Evolutionary conservation across 2,113 vertebrate genomes (phyloP).

Genomic region (Cynocephalus volans): DNA sequence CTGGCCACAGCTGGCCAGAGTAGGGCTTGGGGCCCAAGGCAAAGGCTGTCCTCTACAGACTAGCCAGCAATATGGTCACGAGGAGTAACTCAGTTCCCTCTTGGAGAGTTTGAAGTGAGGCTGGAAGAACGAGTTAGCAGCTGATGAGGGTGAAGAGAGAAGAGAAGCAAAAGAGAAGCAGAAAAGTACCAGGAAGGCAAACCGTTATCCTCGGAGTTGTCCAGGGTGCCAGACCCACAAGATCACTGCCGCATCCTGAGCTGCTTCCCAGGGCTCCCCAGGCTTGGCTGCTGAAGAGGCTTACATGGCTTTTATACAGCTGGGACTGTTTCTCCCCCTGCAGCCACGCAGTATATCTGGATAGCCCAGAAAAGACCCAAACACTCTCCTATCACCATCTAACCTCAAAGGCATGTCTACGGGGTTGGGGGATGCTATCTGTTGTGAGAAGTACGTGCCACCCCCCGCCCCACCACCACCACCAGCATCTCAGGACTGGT

Average conservation of each 20-base stretch:
- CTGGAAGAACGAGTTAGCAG: not conserved
- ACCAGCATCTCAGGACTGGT: not conserved
- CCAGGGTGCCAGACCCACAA: not conserved
- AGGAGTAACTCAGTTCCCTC: not conserved
- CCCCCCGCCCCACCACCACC: not conserved
- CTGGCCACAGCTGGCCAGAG: not conserved
- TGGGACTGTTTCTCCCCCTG: rapidly evolving
- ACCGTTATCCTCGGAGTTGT: not conserved
- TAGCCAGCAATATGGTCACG: not conserved
- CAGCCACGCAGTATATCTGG: rapidly evolving
- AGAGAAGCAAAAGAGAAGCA: not conserved
- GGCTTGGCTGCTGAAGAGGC: not conserved
- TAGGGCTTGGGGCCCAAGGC: not conserved
- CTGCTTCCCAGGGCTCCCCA: rapidly evolving
- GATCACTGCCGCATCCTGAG: not conserved
- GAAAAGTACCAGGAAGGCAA: not conserved
- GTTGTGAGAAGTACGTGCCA: not conserved
- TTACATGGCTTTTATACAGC: not conserved
- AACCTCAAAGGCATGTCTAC: not conserved
- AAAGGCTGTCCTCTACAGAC: not conserved
- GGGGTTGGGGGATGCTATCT: rapidly evolving
- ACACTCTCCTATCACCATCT: not conserved
- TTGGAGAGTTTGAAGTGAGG: not conserved
- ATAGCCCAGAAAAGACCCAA: not conserved
- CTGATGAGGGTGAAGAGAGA: not conserved